A percentile compares a stretch with the other conserved stretches of the same genome.
Evolutionary conservation across 2,797 vertebrate genomes (phyloP).

Genomic region (Mus caroli): DNA sequence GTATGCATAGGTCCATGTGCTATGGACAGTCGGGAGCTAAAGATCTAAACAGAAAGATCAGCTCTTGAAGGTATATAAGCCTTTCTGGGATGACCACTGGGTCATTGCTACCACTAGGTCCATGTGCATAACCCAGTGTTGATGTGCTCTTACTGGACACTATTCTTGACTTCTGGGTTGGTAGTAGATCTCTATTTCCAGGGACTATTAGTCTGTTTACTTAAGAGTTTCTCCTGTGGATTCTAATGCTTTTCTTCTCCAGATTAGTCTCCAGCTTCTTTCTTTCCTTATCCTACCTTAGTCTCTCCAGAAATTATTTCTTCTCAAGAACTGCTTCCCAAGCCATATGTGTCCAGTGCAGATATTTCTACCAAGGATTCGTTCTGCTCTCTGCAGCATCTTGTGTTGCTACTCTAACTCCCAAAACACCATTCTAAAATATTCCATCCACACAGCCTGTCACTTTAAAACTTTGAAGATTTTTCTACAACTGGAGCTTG

Average conservation of each 20-base stretch:
- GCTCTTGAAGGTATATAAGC: not conserved
- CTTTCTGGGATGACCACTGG: not conserved
- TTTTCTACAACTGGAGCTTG: not conserved
- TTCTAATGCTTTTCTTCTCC: not conserved
- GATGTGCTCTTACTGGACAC: not conserved
- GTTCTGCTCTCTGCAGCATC: not conserved
- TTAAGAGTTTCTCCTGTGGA: not conserved
- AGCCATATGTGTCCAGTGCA: not conserved
- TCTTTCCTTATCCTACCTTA: not conserved
- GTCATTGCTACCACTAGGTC: not conserved
- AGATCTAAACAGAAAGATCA: not conserved
- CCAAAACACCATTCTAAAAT: not conserved
- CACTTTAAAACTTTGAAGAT: constrained; percentile 2
- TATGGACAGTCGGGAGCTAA: not conserved
- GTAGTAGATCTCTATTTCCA: not conserved
- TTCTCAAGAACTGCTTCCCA: not conserved
- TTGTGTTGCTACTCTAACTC: not conserved
- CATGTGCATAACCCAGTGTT: not conserved
- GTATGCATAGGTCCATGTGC: not conserved
- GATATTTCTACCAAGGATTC: not conserved
- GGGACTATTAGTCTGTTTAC: not conserved
- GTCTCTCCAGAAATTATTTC: not conserved
- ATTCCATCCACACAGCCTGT: not conserved
- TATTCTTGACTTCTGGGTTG: constrained; percentile 12
- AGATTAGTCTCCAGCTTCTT: not conserved